Evolutionary conservation across 1,140 invertebrate species (phyloP), one percentile per base, ranked within the genome.

Genomic region (Drosophila pseudoobscura): DNA sequence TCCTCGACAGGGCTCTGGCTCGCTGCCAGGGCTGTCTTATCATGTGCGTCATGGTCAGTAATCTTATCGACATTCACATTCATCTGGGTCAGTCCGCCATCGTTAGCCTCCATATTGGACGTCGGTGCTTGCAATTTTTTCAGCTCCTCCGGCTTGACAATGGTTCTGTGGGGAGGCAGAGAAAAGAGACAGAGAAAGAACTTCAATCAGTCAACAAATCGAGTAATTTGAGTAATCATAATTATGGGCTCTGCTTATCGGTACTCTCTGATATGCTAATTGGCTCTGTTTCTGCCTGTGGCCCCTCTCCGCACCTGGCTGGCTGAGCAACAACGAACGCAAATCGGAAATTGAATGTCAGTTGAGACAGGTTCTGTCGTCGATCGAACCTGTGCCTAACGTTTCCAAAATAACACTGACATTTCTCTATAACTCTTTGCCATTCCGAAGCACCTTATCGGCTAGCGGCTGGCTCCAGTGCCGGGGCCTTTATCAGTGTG

Each of bases 361-460:
- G 45, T 47, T 15, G 49, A 31, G 70, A 75, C 50, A 52, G 52
- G 43, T 55, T 55, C 50, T 35, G 53, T 63, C 49, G 31, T 3
- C 31, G 46, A 26, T 69, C 50, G 62, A 82, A 80, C 83, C 78
- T 78, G 61, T 66, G 47, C 43, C 56, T 60, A 59, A 47, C 75
- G 70, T 68, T 63, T 72, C 83, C 49, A 64, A 83, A 78, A 78
- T 75, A 80, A 65, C 60, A 87, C 82, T 87, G 73, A 78, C 68
- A 43, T 46, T 47, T 43, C 58, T 58, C 54, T 29, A 53, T 56
- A 73, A 39, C 49, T 20, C 46, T 60, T 68, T 74, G 54, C 82
- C 54, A 70, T 77, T 71, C 3, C 35, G 35, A 5, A 39, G 49
- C 17, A 11, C 53, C 56, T 84, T 84, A 84, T 84, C 80, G 62